Percentiles rank a stretch among this genome's conserved stretches.
Conservation (phyloP, 2,113 vertebrate species). For the Gracilinanus agilis region DNA sequence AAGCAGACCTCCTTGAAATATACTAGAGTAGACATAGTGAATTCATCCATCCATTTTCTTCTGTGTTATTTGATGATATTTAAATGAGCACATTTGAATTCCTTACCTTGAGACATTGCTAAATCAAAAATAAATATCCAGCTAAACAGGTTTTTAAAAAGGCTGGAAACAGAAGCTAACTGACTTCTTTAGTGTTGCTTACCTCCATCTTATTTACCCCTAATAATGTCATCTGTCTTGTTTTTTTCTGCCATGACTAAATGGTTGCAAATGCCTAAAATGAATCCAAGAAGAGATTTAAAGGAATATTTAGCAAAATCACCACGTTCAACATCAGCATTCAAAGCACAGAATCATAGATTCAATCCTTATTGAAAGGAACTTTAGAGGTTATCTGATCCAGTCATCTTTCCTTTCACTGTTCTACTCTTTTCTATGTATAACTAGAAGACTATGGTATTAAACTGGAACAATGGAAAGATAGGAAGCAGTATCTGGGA, state of each 20-base stretch:
- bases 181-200: background rate
- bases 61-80: background rate
- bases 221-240: background rate
- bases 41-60: background rate
- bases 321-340: background rate
- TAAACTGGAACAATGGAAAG: constrained; percentile 24
- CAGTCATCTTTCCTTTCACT: background rate
- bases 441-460: background rate
- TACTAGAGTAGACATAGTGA: background rate
- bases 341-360: background rate
- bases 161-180: background rate
- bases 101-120: background rate
- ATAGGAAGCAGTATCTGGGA: background rate
- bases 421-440: background rate
- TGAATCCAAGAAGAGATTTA: background rate
- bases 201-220: background rate
- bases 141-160: background rate
- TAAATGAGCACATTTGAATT: background rate
- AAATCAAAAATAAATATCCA: background rate
- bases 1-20: background rate
- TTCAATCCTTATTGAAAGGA: background rate
- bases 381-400: background rate
- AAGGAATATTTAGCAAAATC: constrained; percentile 26
- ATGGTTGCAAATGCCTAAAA: background rate
- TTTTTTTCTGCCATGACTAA: background rate